Conservation (phyloP, 2,888 invertebrate species). For the Pachliopta kotzebuea region DNA sequence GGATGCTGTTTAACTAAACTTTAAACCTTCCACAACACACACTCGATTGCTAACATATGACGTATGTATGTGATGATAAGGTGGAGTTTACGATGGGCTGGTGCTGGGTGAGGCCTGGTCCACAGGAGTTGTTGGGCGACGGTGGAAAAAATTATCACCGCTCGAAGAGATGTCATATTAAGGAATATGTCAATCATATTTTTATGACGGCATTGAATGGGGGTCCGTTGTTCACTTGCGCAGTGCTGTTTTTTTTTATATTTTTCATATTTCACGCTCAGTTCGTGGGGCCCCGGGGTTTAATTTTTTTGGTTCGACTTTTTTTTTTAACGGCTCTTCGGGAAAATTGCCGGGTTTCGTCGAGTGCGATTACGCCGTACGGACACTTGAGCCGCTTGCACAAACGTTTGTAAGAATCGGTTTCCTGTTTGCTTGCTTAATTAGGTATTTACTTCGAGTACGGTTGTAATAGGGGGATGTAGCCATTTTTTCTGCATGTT, state of each 20-base stretch:
- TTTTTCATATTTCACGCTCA: constrained; percentile 70
- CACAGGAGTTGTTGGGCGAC: constrained; percentile 57
- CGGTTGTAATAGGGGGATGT: constrained; percentile 7
- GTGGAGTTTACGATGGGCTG: constrained; percentile 28
- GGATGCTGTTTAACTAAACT: constrained; percentile 47
- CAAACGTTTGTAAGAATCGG: constrained; percentile 51
- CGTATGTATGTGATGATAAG: background rate
- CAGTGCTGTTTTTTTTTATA: constrained; percentile 57
- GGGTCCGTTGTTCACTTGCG: constrained; percentile 73
- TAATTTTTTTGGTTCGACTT: constrained; percentile 46
- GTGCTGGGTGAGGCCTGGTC: constrained; percentile 28
- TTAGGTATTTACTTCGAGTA: constrained; percentile 14
- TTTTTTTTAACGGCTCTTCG: constrained; percentile 49
- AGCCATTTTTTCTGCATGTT: background rate
- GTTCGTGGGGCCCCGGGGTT: constrained; percentile 53
- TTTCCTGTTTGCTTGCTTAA: constrained; percentile 55
- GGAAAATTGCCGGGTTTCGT: constrained; percentile 45
- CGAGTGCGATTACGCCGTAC: constrained; percentile 46
- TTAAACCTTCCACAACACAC: constrained; percentile 36
- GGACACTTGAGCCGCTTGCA: constrained; percentile 50
- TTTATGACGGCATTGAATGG: constrained; percentile 74
- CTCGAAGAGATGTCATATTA: constrained; percentile 78
- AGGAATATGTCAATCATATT: constrained; percentile 80
- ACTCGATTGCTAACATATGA: constrained; percentile 28
- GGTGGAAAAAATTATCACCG: constrained; percentile 77